These are phyloP conservation scores for Peucedramus taeniatus DNA, from an alignment of 2,113 vertebrate genomes.

Conservation along the genomic window DNA sequence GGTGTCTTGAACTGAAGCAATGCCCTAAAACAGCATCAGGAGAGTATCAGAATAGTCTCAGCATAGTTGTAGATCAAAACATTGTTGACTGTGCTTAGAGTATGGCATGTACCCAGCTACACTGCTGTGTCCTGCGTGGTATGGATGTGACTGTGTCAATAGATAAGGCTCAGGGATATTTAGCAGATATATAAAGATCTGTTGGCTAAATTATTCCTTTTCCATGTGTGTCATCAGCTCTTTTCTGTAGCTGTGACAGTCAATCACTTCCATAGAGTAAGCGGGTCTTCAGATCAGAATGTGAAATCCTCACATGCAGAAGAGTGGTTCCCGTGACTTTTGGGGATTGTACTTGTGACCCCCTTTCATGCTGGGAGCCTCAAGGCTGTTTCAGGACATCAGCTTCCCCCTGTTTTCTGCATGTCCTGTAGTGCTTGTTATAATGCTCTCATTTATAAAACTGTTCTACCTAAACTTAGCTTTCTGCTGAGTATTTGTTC, in stretches of 20 bases:
- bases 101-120: fast-evolving
- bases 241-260: background rate
- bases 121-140: background rate
- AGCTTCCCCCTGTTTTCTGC: background rate
- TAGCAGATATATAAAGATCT: background rate
- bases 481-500: background rate
- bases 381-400: background rate
- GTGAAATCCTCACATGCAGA: background rate
- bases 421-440: background rate
- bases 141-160: background rate
- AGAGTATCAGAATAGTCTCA: fast-evolving
- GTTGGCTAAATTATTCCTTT: background rate
- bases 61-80: background rate
- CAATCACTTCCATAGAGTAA: background rate
- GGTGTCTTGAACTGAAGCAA: background rate
- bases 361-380: background rate
- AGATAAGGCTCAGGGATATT: background rate
- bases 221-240: background rate
- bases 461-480: background rate
- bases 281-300: background rate
- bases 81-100: background rate
- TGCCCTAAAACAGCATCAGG: background rate
- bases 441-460: background rate
- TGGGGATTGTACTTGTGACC: background rate
- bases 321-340: background rate